phyloP scores from a whole-genome alignment of 2,113 vertebrate genomes.

The Lota lota region DNA sequence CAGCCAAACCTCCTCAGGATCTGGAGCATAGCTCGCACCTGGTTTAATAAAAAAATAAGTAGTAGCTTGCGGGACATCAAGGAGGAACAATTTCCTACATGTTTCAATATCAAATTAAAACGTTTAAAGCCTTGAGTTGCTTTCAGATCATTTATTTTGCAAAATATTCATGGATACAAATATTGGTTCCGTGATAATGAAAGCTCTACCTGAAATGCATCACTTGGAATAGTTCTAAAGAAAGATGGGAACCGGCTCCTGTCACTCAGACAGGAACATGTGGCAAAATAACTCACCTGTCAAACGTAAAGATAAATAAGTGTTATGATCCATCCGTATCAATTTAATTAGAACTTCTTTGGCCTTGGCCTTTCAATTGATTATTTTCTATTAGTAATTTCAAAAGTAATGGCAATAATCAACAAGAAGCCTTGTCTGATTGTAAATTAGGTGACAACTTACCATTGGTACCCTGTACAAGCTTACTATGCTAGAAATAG shows the following conservation, averaged over 20 bases:
- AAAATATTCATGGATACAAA: too few species aligned
- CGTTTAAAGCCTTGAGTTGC: too few species aligned
- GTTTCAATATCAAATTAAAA: neutral
- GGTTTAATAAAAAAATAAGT: conserved; percentile 37
- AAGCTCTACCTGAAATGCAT: conserved; percentile 40
- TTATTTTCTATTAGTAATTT: neutral
- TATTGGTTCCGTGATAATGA: neutral
- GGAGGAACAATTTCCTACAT: neutral
- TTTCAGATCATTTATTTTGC: too few species aligned
- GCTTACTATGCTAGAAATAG: conserved; percentile 59
- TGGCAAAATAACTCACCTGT: conserved; percentile 59
- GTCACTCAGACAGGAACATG: conserved; percentile 55
- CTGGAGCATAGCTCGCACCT: conserved; percentile 50
- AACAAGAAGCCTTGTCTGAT: neutral
- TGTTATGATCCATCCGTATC: too few species aligned
- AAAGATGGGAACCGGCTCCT: conserved; percentile 49
- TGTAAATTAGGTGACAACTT: conserved; percentile 27
- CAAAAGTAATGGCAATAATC: neutral
- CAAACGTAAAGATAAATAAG: neutral
- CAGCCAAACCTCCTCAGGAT: conserved; percentile 50
- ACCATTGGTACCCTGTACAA: conserved; percentile 63
- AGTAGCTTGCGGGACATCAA: conserved; percentile 6
- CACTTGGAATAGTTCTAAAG: conserved; percentile 48
- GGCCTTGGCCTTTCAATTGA: neutral
- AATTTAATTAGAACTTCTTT: neutral